These are phyloP conservation scores for Pherbina coryleti DNA, from an alignment of 2,888 invertebrate species.

Conservation along the genomic window DNA sequence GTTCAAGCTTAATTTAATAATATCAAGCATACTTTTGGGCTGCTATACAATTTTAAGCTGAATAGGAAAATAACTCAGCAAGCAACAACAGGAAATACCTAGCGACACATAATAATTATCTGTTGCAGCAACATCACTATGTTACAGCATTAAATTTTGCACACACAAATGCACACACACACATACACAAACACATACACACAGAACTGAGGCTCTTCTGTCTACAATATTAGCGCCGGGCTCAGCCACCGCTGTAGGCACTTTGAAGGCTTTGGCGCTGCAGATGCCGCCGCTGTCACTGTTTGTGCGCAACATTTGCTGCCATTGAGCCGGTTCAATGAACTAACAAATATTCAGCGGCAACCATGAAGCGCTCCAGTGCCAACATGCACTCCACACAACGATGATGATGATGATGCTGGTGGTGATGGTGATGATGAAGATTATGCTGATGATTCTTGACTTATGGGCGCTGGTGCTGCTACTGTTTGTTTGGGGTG, in stretches of 20 bases:
- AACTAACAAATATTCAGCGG: constrained; percentile 7
- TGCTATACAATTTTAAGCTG: not conserved
- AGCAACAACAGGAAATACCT: not conserved
- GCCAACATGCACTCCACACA: not conserved
- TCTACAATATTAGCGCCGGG: not conserved
- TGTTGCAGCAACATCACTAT: no score
- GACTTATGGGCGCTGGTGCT: not conserved
- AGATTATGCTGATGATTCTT: not conserved
- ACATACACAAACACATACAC: not conserved
- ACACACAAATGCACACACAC: not conserved
- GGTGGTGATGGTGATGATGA: no score
- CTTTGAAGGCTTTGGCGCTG: not conserved
- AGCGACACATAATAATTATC: not conserved
- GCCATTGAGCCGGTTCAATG: constrained; percentile 28
- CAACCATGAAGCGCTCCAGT: constrained; percentile 10
- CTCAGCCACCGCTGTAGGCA: constrained; percentile 4
- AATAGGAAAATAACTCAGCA: not conserved
- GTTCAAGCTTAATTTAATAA: not conserved
- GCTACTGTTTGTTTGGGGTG: not conserved
- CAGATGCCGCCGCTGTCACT: not conserved
- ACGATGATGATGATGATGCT: not conserved
- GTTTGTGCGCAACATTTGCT: constrained; percentile 18
- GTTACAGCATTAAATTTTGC: not conserved
- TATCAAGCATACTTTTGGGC: constrained; percentile 5
- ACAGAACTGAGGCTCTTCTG: not conserved